Base-by-base conservation (phyloP, 2,113 vertebrate species). In the Epinephelus cyanopodus region DNA sequence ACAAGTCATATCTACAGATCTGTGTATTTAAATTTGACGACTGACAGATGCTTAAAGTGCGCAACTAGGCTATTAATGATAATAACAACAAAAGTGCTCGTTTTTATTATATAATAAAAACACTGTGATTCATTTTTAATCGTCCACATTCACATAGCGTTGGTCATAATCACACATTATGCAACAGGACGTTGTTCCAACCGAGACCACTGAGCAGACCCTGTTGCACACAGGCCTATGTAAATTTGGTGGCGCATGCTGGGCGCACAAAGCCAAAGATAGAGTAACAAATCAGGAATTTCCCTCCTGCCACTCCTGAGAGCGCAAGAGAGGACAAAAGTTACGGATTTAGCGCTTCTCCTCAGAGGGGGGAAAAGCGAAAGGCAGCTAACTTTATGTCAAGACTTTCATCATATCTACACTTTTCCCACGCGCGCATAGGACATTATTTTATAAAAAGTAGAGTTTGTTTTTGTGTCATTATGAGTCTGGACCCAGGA, bases 231-330 rank as follows among this genome's bases (percentile, higher is more conserved):
- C 67, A 72, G 78, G 81, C 89, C 81, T 72, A 75, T 88, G 93
- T 70, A 91, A 76, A 90, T 90, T 37, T 87, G 88, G 89, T 92
- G 92, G 92, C 91, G 91, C 90, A 93, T 89, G 82, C 85, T 87
- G 83, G 86, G 90, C 89, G 87, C 92, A 79, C 90, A 70, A 27
- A 90, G 93, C 93, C 95, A 95, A 94, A 92, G 85, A 93, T 92
- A 93, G 94, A 95, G 91, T 93, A 93, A 94, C 92, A 93, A 92
- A 94, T 93, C 92, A 94, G 95, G 94, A 95, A 95, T 95, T 93
- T 94, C 93, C 93, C 93, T 94, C 87, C 81, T 94, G 90, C 94
- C 92, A 92, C 94, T 94, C 94, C 94, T 95, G 94, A 90, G 90
- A 91, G 89, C 85, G 81, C 90, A 76, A 70, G 80, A 74, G 76